A percentile compares a stretch with the other conserved stretches of the same genome.
These are phyloP conservation scores for Psittacara wagleri DNA, from an alignment of 2,113 vertebrate genomes.

Conservation along the genomic window DNA sequence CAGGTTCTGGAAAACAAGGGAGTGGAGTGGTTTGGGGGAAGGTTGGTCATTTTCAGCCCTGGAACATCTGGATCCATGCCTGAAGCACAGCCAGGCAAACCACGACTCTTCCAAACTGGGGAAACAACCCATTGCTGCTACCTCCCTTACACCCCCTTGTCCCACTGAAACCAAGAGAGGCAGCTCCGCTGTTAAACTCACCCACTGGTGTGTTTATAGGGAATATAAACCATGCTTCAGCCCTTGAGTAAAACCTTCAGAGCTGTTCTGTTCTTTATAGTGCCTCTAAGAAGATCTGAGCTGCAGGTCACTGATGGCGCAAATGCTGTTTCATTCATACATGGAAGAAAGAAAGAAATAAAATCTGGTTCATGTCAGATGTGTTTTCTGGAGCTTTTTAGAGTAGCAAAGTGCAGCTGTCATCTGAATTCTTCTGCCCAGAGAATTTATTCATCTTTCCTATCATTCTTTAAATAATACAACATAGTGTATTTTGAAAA, in stretches of 20 bases:
- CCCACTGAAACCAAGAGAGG: neutral
- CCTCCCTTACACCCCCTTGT: neutral
- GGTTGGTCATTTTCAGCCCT: neutral
- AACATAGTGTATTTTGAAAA: neutral
- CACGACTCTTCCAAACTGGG: neutral
- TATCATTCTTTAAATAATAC: neutral
- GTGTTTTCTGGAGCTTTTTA: neutral
- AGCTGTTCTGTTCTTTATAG: neutral
- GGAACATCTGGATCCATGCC: neutral
- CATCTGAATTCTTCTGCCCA: neutral
- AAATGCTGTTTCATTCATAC: neutral
- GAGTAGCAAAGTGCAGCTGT: neutral
- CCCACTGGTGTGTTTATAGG: neutral
- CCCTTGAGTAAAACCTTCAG: neutral
- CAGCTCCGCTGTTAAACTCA: neutral
- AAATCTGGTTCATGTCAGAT: neutral
- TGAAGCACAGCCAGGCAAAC: neutral
- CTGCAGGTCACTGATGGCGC: neutral
- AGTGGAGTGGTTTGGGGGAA: neutral
- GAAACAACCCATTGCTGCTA: neutral
- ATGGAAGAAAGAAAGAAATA: neutral
- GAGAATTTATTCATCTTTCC: neutral
- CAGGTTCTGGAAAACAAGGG: neutral
- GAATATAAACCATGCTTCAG: fast-evolving
- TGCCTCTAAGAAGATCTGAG: neutral